Evolutionary conservation across 2,113 vertebrate species (phyloP).

Genomic region (Perognathus longimembris): DNA sequence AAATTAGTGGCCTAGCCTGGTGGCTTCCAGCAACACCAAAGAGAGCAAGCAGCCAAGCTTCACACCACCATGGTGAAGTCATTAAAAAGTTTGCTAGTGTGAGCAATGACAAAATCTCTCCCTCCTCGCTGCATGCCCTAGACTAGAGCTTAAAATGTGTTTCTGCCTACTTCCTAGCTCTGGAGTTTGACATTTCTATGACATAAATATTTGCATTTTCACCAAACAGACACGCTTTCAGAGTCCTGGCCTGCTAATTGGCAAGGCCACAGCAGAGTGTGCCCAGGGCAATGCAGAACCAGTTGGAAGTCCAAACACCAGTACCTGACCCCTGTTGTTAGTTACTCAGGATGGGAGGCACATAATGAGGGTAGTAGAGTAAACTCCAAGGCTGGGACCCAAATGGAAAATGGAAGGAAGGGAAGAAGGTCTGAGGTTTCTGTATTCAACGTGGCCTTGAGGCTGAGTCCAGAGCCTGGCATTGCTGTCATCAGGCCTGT

Average conservation of each 20-base stretch:
- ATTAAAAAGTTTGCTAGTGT: neutral
- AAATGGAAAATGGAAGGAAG: neutral
- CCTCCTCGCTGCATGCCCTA: neutral
- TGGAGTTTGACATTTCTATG: neutral
- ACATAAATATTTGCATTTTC: neutral
- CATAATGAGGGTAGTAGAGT: neutral
- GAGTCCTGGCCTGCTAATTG: neutral
- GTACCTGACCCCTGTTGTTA: neutral
- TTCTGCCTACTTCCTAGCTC: neutral
- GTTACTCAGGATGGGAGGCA: neutral
- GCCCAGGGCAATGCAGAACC: neutral
- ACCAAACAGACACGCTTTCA: neutral
- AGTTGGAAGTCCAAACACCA: neutral
- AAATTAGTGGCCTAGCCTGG: neutral
- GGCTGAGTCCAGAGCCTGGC: neutral
- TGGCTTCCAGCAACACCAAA: neutral
- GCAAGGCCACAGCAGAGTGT: neutral
- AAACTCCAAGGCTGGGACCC: neutral
- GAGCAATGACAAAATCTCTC: neutral
- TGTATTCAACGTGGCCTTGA: accelerated
- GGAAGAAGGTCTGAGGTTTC: neutral
- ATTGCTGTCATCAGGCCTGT: neutral
- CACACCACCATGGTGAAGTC: accelerated
- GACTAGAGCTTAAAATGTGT: neutral
- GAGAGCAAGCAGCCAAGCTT: neutral